phyloP scores from a whole-genome alignment of 2,797 vertebrate genomes.

The Anableps anableps region DNA sequence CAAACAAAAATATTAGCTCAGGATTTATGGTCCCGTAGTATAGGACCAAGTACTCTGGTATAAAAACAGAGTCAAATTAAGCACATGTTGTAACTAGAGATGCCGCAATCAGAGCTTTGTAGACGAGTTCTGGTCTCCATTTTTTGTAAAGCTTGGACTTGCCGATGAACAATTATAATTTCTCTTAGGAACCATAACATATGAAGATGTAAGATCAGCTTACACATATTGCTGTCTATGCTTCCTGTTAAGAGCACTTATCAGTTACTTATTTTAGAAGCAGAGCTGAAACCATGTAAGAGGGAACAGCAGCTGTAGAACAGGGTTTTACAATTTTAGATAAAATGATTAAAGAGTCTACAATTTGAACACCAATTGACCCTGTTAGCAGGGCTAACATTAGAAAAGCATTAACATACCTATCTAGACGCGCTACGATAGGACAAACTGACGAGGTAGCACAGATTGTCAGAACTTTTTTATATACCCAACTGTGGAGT shows the following conservation, averaged over 20 bases:
- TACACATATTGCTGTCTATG: neutral
- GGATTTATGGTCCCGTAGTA: neutral
- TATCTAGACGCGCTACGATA: no score
- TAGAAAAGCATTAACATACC: neutral
- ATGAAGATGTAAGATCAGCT: neutral
- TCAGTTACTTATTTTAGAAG: neutral
- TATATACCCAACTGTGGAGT: no score
- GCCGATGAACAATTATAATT: neutral
- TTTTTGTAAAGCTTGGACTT: neutral
- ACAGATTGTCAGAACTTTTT: no score
- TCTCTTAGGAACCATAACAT: neutral
- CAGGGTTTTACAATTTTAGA: neutral
- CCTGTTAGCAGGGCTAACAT: neutral
- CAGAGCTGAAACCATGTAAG: neutral
- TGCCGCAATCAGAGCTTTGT: neutral
- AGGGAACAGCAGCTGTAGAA: neutral
- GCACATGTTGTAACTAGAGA: neutral
- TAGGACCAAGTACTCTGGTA: neutral
- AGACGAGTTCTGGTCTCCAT: neutral
- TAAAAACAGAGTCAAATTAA: neutral
- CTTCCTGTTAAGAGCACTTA: neutral
- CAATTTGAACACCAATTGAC: neutral
- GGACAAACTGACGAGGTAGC: no score
- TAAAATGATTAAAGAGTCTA: neutral
- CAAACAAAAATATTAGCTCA: neutral